phyloP scores from a whole-genome alignment of 2,113 vertebrate genomes.

The Catharus fuscescens region DNA sequence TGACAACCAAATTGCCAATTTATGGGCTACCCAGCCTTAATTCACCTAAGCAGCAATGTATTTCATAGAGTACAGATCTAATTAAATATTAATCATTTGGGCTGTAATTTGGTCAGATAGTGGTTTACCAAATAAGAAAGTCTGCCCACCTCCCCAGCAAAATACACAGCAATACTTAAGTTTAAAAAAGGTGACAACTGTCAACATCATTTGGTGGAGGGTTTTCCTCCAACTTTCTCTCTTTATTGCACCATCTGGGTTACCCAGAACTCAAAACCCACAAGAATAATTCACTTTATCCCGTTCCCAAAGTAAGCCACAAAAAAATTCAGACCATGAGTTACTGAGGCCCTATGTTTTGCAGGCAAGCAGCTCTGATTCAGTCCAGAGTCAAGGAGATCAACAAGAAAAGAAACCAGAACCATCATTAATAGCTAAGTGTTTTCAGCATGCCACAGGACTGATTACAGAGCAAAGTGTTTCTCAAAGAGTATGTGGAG shows the following conservation, averaged over 20 bases:
- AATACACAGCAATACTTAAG: neutral
- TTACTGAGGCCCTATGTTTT: neutral
- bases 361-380: neutral
- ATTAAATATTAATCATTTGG: neutral
- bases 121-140: slow-evolving; percentile 15
- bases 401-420: neutral
- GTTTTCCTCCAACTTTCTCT: neutral
- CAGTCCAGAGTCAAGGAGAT: neutral
- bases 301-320: neutral
- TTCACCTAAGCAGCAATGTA: neutral
- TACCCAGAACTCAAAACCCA: neutral
- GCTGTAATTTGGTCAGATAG: neutral
- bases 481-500: neutral
- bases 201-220: neutral
- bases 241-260: neutral
- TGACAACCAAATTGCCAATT: slow-evolving; percentile 44
- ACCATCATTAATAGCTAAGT: neutral
- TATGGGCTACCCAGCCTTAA: neutral
- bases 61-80: neutral
- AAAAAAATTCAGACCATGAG: neutral
- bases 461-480: neutral
- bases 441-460: neutral
- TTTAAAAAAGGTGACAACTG: neutral
- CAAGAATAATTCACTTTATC: neutral
- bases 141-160: neutral